A percentile compares a stretch with the other conserved stretches of the same genome.
These are phyloP conservation scores for Alces alces DNA, from an alignment of 2,113 vertebrate genomes.

Conservation along the genomic window DNA sequence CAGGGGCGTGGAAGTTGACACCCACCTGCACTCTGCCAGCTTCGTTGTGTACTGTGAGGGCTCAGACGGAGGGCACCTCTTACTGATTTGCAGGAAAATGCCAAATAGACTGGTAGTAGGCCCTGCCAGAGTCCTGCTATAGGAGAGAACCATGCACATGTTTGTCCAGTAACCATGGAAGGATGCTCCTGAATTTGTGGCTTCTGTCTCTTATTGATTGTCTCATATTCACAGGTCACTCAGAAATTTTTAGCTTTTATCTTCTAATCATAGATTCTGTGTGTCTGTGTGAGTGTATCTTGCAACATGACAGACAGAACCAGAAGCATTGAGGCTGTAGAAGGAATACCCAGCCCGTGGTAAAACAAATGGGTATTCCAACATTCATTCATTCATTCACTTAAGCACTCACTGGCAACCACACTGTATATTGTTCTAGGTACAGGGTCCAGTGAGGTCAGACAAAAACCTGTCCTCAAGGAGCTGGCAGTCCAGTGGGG, in stretches of 20 bases:
- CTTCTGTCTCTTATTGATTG: neutral
- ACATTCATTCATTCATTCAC: neutral
- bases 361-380: neutral
- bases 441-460: neutral
- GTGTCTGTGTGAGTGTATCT: neutral
- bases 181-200: neutral
- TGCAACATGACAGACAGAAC: neutral
- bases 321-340: neutral
- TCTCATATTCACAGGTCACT: neutral
- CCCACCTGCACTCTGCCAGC: neutral
- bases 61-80: neutral
- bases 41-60: neutral
- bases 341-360: neutral
- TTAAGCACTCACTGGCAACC: neutral
- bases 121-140: neutral
- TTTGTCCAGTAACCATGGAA: neutral
- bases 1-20: accelerated
- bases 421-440: neutral
- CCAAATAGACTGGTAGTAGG: neutral
- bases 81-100: neutral
- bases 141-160: accelerated
- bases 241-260: neutral
- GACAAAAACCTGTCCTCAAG: neutral
- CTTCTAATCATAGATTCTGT: neutral
- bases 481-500: neutral